These are phyloP conservation scores for Percina caprodes DNA, from an alignment of 2,113 vertebrate species.

Conservation along the genomic window DNA sequence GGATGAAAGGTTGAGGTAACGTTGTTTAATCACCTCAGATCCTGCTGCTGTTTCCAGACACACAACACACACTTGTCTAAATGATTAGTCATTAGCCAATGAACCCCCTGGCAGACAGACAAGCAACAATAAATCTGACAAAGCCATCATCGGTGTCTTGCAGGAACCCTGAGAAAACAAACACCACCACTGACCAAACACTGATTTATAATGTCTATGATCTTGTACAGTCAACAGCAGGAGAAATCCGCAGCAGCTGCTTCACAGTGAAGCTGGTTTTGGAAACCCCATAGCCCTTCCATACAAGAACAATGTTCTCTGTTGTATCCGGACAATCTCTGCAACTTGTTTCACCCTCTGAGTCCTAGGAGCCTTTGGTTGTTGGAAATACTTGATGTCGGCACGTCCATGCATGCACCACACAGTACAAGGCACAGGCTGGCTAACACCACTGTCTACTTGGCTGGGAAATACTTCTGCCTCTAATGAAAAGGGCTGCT, in stretches of 20 bases:
- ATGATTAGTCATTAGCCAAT: constrained; percentile 76
- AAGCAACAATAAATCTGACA: constrained; percentile 66
- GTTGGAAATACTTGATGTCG: background rate
- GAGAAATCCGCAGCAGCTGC: constrained; percentile 38
- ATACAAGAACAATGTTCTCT: background rate
- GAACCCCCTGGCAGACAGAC: constrained; percentile 71
- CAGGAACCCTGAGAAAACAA: constrained; percentile 53
- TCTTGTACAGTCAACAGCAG: constrained; percentile 39
- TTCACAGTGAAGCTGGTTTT: constrained; percentile 14
- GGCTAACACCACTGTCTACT: background rate
- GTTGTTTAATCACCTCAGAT: constrained; percentile 77
- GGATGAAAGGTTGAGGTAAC: constrained; percentile 67
- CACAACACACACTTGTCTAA: constrained; percentile 69
- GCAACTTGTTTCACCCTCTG: constrained; percentile 2
- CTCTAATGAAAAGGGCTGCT: constrained; percentile 5
- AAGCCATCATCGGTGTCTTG: constrained; percentile 59
- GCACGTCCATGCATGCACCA: background rate
- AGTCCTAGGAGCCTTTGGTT: background rate
- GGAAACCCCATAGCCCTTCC: background rate
- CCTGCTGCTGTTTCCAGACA: constrained; percentile 62
- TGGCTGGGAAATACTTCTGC: constrained; percentile 17
- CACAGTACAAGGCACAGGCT: background rate
- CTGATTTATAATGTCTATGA: constrained; percentile 47
- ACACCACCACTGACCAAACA: constrained; percentile 50
- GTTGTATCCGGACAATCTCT: constrained; percentile 6